Evolutionary conservation across 2,113 vertebrate species (phyloP), one percentile per base, ranked within the genome.

Genomic region (Emydura subglobosa): DNA sequence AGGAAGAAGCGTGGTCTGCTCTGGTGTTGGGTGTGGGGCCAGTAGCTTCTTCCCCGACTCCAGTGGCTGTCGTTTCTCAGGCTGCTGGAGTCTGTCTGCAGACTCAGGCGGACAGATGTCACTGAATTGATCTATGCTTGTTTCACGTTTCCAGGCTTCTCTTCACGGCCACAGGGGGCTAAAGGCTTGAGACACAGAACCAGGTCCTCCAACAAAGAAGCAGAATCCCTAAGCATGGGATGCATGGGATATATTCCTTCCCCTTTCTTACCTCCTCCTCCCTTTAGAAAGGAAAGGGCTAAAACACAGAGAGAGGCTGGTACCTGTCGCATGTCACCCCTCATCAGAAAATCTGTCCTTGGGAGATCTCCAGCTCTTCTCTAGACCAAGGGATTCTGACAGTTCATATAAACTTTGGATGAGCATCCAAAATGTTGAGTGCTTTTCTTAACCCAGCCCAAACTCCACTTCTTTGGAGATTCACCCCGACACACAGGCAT

Each of bases 241-340:
- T 65, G 31, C 61, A 19, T 14, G 61, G n/a, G 16, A 6, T 65
- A 17, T 65, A 65, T 34, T 65, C 31, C 61, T 65, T 34, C 31
- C 14, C 3, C 31, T 7, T 19, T n/a, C 61, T 65, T 65, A 65
- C 34, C 61, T 65, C 16, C 61, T 34, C 44, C 44, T 78, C 27
- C 44, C 25, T 25, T 53, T 39, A 47, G 29, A 53, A 53, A 49
- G 42, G 34, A 42, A 34, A 83, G 25, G 8, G 54, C 11, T 6
- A 10, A 39, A 0, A 4, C 5, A 1, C 10, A 57, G 2, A 51
- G 55, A 74, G 24, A 27, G 25, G 6, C 5, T 78, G 27, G 24
- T 47, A 78, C 74, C 12, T 13, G 27, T 16, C 4, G 1, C 14
- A 4, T 14, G n/a, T 81, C 21, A 25, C 9, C 2, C 9, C 44